Conservation (phyloP, 2,888 invertebrate species). For the Drosophila planitibia region DNA sequence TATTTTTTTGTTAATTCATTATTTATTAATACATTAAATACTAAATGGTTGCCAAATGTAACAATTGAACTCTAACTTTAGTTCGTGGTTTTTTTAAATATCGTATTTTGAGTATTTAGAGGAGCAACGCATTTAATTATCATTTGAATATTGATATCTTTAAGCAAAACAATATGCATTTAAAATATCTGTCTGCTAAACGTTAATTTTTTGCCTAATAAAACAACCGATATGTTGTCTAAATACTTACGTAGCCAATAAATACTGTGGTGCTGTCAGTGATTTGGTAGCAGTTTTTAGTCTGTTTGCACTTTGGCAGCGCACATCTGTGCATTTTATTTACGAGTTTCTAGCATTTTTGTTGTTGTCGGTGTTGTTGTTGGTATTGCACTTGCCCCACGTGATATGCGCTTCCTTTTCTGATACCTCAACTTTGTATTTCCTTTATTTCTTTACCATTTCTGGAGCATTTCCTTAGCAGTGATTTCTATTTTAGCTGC, state of each 20-base stretch:
- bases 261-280: conserved; percentile 66
- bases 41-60: neutral
- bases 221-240: neutral
- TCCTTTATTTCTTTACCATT: conserved; percentile 73
- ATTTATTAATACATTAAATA: neutral
- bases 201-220: neutral
- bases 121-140: neutral
- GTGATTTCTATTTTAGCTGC: conserved; percentile 74
- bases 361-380: conserved; percentile 10
- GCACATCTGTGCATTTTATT: conserved; percentile 76
- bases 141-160: neutral
- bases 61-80: rapidly evolving
- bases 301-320: conserved; percentile 62
- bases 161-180: neutral
- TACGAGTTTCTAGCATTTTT: conserved; percentile 56
- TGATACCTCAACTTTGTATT: conserved; percentile 81
- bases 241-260: conserved; percentile 17
- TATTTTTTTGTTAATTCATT: neutral
- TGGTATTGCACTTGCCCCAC: conserved; percentile 58
- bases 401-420: conserved; percentile 78
- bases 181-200: neutral
- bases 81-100: neutral
- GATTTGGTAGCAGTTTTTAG: conserved; percentile 53
- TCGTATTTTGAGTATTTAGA: neutral
- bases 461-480: conserved; percentile 48